These are phyloP conservation scores for Atta colombica DNA, from an alignment of 1,140 invertebrate genomes.

Conservation along the genomic window DNA sequence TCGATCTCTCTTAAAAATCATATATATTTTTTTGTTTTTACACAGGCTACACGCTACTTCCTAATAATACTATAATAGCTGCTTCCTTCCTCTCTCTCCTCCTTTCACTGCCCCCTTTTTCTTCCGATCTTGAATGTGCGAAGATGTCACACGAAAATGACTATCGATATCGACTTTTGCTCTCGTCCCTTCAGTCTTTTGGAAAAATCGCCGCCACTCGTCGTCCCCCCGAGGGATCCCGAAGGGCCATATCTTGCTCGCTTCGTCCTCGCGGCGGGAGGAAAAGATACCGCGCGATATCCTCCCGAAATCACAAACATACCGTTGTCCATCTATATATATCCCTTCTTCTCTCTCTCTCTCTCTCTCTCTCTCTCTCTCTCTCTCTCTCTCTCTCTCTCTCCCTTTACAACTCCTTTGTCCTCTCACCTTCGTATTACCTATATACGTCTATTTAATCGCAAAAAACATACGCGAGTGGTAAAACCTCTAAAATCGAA, in stretches of 20 bases:
- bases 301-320: conserved; percentile 23
- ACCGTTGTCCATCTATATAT: neutral
- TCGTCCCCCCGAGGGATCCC: neutral
- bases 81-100: conserved; percentile 56
- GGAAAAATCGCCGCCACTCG: conserved; percentile 52
- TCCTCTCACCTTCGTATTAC: neutral
- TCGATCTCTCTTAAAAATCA: conserved; percentile 55
- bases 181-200: conserved; percentile 62
- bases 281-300: conserved; percentile 51
- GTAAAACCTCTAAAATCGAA: conserved; percentile 64
- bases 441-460: conserved; percentile 15
- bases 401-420: neutral
- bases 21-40: conserved; percentile 66
- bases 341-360: no score
- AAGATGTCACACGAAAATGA: conserved; percentile 28
- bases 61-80: conserved; percentile 86
- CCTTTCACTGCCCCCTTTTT: conserved; percentile 2
- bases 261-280: conserved; percentile 39
- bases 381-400: neutral
- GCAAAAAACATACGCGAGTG: conserved; percentile 56
- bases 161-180: conserved; percentile 26
- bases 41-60: conserved; percentile 85
- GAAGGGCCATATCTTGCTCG: neutral
- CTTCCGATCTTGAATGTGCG: conserved; percentile 3
- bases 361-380: no score